Evolutionary conservation across 1,140 invertebrate species (phyloP), one percentile per base, ranked within the genome.

Genomic region (Dermatophagoides farinae): DNA sequence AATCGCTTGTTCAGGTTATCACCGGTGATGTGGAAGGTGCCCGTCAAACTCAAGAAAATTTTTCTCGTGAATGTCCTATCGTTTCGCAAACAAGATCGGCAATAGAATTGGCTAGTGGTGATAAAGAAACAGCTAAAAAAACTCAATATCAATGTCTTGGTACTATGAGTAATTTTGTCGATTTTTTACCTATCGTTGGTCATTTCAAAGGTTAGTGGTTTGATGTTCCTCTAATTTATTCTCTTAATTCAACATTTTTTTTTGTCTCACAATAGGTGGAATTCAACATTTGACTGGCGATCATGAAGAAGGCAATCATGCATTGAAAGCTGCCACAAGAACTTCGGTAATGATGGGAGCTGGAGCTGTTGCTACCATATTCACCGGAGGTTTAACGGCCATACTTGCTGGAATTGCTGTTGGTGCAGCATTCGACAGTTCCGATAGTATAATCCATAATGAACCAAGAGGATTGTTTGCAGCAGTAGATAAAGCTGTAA

Each of bases 131-230:
- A 23, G 61, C 61, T 2, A 1, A 9, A 12, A 18, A 61, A 16
- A 58, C 61, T 8, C 61, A 61, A 59, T 4, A 37, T 12, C 31
- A 25, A 25, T 55, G 53, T 31, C 9, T 38, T 16, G 25, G 47
- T n/a, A 52, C 31, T 8, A 8, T 31, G 8, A 31, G 8, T 8
- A 31, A 31, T 31, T 2, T 31, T 31, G 31, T 8, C 16, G 60
- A 66, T 53, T 47, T 47, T 18, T 25, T 66, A 6, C 65, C 65
- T 1, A 43, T 66, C 1, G 64, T 66, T 11, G 65, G 65, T 1
- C 65, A 65, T 57, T 23, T 47, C 0, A 66, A 66, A 59, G 49
- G 49, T 31, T 31, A 8, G 31, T 31, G 31, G 31, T 31, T 31
- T 31, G 31, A 31, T 31, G 31, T 31, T 31, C 2, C 31, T n/a